A percentile compares a stretch with the other conserved stretches of the same genome.
These are phyloP conservation scores for Geodia barretti DNA, from an alignment of 37 sponge, comb jelly and placozoan species.

Conservation along the genomic window DNA sequence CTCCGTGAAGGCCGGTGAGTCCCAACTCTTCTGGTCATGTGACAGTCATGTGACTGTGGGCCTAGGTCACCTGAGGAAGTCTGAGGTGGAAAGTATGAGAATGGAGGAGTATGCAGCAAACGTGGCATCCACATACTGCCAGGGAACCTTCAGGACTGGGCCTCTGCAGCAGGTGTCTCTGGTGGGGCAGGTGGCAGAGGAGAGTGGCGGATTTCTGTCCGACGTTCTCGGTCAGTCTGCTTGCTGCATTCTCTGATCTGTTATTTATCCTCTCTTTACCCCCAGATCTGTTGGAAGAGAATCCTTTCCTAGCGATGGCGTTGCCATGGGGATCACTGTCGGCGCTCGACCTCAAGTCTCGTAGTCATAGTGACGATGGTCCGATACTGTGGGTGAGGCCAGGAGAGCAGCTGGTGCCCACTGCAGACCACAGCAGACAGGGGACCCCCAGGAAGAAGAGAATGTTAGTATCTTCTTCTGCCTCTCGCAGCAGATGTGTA, in stretches of 20 bases:
- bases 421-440: conserved; percentile 36
- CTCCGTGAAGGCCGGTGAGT: conserved; percentile 46
- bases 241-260: not conserved
- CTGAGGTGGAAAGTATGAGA: conserved; percentile 63
- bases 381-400: conserved; percentile 97
- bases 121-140: conserved; percentile 49
- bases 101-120: conserved; percentile 62
- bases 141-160: conserved; percentile 80
- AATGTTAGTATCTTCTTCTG: conserved; percentile 16
- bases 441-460: conserved; percentile 43
- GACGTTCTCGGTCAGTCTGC: conserved; percentile 35
- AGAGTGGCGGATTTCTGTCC: conserved; percentile 78
- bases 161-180: conserved; percentile 83
- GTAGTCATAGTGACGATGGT: conserved; percentile 88
- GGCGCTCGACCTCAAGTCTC: conserved; percentile 43
- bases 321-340: conserved; percentile 94
- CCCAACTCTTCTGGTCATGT: no score
- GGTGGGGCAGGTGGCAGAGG: conserved; percentile 89
- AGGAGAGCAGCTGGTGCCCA: conserved; percentile 92
- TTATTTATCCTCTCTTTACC: not conserved
- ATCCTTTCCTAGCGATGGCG: conserved; percentile 71
- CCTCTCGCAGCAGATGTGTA: not conserved
- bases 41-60: no score
- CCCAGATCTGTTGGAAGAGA: conserved; percentile 72
- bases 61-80: conserved; percentile 61